Percentiles rank a stretch among this genome's conserved stretches.
Evolutionary conservation across 2,113 vertebrate species (phyloP).

Genomic region (Periophthalmodon schlosseri): DNA sequence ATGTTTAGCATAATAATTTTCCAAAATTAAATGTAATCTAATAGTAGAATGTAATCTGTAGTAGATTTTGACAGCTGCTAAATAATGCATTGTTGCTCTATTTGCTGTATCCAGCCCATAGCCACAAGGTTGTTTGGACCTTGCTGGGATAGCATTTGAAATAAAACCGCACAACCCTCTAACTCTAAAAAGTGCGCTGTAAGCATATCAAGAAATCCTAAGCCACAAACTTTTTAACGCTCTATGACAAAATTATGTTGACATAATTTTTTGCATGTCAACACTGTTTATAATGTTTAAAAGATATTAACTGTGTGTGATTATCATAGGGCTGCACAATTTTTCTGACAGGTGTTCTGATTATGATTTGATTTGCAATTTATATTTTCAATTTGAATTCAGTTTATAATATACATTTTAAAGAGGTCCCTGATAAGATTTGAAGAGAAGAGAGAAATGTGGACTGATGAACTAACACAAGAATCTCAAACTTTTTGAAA

Average conservation of each 20-base stretch:
- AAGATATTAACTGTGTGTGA: not conserved
- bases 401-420: no score
- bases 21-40: not conserved
- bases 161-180: not conserved
- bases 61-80: not conserved
- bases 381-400: no score
- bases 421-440: no score
- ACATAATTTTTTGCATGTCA: not conserved
- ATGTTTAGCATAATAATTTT: not conserved
- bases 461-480: no score
- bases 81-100: slow-evolving; percentile 2
- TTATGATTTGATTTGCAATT: no score
- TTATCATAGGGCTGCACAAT: no score
- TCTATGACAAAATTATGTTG: not conserved
- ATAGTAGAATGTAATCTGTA: no score
- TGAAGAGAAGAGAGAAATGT: no score
- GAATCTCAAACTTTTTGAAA: no score
- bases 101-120: not conserved
- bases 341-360: no score
- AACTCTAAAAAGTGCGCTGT: not conserved
- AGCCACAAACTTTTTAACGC: not conserved
- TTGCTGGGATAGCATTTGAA: not conserved
- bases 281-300: not conserved
- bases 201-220: not conserved
- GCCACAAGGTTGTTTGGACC: not conserved